Conservation (phyloP, 1,140 invertebrate genomes). For the Plodia interpunctella region DNA sequence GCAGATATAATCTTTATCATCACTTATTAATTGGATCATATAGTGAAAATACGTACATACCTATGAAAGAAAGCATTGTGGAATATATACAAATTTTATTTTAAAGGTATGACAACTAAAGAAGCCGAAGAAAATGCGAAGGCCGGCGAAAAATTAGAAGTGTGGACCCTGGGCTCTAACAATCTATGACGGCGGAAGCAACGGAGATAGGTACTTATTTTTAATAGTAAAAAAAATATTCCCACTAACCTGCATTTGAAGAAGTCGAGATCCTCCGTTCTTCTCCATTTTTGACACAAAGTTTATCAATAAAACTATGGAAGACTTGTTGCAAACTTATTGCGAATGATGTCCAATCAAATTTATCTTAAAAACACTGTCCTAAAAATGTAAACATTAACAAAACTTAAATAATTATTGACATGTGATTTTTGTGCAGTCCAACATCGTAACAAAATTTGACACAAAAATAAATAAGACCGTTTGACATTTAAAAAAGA, state of each 20-base stretch:
- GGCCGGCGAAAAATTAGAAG: too few relatives aligned
- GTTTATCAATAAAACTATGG: conserved; percentile 27
- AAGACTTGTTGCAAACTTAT: conserved; percentile 20
- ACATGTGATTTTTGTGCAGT: conserved; percentile 45
- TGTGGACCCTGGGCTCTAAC: too few relatives aligned
- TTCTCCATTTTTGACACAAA: conserved; percentile 49
- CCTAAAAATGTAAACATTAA: not conserved
- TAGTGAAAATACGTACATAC: too few relatives aligned
- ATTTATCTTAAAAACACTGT: not conserved
- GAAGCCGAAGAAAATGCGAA: too few relatives aligned
- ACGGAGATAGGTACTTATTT: too few relatives aligned
- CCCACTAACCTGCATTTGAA: conserved; percentile 77
- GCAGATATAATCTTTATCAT: too few relatives aligned
- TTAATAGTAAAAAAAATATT: not conserved
- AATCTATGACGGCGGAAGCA: too few relatives aligned
- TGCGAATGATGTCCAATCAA: not conserved
- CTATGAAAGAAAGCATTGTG: too few relatives aligned
- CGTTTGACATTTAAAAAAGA: conserved; percentile 14
- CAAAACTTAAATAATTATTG: not conserved
- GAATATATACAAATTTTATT: too few relatives aligned
- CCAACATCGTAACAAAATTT: conserved; percentile 45
- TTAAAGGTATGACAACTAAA: too few relatives aligned
- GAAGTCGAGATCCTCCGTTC: conserved; percentile 69
- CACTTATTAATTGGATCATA: too few relatives aligned
- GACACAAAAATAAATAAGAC: conserved; percentile 36